Evolutionary conservation across 1,140 invertebrate genomes (phyloP).

Genomic region (Caenorhabditis tropicalis): DNA sequence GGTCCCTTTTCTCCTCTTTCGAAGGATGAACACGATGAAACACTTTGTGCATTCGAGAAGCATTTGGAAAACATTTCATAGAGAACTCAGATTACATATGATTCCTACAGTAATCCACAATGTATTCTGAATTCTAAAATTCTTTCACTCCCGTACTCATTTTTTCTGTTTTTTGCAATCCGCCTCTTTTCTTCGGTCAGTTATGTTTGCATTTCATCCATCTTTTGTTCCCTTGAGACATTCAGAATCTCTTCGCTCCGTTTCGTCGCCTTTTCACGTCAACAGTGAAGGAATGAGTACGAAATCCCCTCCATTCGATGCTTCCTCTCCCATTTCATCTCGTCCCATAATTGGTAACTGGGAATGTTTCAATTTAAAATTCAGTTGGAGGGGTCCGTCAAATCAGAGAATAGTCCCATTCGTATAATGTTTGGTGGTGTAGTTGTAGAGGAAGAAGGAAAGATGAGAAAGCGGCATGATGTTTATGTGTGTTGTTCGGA

Average conservation of each 20-base stretch:
- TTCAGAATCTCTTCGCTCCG: background rate
- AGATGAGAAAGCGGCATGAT: conserved; percentile 30
- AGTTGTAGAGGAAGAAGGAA: background rate
- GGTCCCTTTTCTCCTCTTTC: background rate
- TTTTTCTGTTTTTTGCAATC: background rate
- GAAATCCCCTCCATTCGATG: background rate
- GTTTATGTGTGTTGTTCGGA: conserved; percentile 37
- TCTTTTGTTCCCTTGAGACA: conserved; percentile 18
- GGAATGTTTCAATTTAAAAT: background rate
- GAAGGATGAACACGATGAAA: background rate
- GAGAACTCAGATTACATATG: no score
- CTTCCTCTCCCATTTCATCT: background rate
- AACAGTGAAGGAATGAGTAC: conserved; percentile 41
- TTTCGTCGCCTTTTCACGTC: conserved; percentile 33
- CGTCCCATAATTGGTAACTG: conserved; percentile 32
- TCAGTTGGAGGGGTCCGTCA: no score
- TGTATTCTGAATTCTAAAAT: no score
- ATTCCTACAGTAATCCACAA: no score
- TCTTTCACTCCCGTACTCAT: background rate
- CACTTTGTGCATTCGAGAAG: background rate
- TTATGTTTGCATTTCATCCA: conserved; percentile 7
- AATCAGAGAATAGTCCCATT: background rate
- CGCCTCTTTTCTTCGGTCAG: background rate
- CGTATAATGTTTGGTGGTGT: conserved; percentile 21
- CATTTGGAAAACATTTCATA: background rate